phyloP scores from a whole-genome alignment of 2,888 invertebrate genomes.

The Limnephilus auricula region DNA sequence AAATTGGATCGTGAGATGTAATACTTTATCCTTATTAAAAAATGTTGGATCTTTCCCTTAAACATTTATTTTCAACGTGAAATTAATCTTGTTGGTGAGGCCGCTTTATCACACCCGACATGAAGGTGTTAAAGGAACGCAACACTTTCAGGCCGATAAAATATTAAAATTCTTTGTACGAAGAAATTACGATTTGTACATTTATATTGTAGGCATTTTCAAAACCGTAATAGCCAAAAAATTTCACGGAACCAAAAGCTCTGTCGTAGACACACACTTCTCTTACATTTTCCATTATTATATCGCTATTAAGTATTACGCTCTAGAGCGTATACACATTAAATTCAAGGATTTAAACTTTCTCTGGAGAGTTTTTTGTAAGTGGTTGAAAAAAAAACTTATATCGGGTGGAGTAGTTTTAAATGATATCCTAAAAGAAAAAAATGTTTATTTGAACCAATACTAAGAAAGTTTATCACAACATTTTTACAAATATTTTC shows the following conservation, averaged over 20 bases:
- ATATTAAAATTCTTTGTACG: constrained; percentile 36
- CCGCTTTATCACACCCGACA: neutral
- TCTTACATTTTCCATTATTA: neutral
- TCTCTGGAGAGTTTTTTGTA: neutral
- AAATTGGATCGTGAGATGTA: neutral
- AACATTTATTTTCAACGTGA: neutral
- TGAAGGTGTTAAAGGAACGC: neutral
- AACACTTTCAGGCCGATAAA: neutral
- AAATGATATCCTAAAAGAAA: too few relatives aligned
- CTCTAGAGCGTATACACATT: neutral
- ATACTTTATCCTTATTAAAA: neutral
- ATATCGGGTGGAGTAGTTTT: too few relatives aligned
- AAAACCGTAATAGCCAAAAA: constrained; percentile 1
- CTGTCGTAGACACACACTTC: neutral
- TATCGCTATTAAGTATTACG: constrained; percentile 6
- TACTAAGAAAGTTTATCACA: too few relatives aligned
- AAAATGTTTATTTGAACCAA: too few relatives aligned
- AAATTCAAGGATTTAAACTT: neutral
- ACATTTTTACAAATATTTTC: too few relatives aligned
- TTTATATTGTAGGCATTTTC: neutral
- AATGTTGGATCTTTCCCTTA: neutral
- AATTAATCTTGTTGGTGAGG: neutral
- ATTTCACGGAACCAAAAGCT: neutral
- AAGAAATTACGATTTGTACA: constrained; percentile 22
- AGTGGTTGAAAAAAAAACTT: neutral